phyloP scores from a whole-genome alignment of 2,113 vertebrate genomes.

The Ursus arctos region DNA sequence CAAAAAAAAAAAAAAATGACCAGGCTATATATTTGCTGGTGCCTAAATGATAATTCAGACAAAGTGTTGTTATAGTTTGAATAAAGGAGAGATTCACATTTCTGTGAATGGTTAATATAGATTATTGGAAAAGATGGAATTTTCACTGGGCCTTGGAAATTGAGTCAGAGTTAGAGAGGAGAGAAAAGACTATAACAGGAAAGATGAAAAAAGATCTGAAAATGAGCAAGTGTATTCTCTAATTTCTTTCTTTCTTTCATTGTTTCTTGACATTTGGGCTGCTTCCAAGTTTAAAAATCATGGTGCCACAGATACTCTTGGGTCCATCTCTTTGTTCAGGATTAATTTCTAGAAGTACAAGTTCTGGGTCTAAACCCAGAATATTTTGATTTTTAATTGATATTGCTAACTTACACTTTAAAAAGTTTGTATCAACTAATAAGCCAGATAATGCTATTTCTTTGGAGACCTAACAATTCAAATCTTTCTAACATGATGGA shows the following conservation, averaged over 20 bases:
- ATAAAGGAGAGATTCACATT: not conserved
- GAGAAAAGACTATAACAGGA: not conserved
- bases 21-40: not conserved
- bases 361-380: constrained; percentile 2
- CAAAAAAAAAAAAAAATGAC: not conserved
- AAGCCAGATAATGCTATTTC: constrained; percentile 25
- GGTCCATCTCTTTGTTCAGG: not conserved
- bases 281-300: not conserved
- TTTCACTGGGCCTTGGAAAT: not conserved
- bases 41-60: not conserved
- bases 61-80: not conserved
- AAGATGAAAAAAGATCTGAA: not conserved
- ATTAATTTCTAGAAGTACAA: constrained; percentile 41
- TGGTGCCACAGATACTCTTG: not conserved
- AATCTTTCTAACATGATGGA: not conserved
- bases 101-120: not conserved
- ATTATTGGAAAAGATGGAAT: not conserved
- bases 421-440: not conserved
- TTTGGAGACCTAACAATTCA: not conserved
- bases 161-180: not conserved
- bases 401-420: not conserved
- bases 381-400: constrained; percentile 37
- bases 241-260: not conserved
- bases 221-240: not conserved
- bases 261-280: not conserved